Conservation (phyloP, 2,888 invertebrate species). For the Idaea straminata region DNA sequence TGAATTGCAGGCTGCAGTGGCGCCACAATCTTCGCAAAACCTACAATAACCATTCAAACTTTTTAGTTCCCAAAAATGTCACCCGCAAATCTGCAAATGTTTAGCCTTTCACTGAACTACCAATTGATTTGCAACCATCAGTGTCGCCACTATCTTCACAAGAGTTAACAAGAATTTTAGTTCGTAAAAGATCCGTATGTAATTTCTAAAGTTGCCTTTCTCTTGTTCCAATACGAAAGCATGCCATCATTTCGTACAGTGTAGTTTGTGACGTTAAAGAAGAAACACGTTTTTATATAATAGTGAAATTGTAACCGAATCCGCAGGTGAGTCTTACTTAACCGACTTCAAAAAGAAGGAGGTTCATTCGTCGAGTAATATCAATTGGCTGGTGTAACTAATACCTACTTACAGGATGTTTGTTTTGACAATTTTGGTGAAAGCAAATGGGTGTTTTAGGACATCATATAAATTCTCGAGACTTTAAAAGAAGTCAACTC, state of each 20-base stretch:
- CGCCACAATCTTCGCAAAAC: background rate
- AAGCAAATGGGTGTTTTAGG: too few species aligned
- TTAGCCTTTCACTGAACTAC: background rate
- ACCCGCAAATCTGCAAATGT: background rate
- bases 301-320: background rate
- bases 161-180: background rate
- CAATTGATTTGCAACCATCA: background rate
- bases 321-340: background rate
- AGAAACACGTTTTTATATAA: background rate
- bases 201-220: background rate
- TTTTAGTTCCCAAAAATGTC: constrained; percentile 3
- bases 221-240: background rate
- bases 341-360: too few species aligned
- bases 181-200: background rate
- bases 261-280: background rate
- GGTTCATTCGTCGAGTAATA: too few species aligned
- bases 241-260: background rate
- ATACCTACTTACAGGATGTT: too few species aligned
- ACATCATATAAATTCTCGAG: too few species aligned
- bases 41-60: constrained; percentile 1
- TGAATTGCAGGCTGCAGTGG: background rate
- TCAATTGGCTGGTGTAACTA: too few species aligned
- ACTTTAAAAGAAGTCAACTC: too few species aligned
- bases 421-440: too few species aligned
- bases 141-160: background rate